Base-by-base conservation (phyloP, 2,888 invertebrate genomes). In the Cantharis nigra region DNA sequence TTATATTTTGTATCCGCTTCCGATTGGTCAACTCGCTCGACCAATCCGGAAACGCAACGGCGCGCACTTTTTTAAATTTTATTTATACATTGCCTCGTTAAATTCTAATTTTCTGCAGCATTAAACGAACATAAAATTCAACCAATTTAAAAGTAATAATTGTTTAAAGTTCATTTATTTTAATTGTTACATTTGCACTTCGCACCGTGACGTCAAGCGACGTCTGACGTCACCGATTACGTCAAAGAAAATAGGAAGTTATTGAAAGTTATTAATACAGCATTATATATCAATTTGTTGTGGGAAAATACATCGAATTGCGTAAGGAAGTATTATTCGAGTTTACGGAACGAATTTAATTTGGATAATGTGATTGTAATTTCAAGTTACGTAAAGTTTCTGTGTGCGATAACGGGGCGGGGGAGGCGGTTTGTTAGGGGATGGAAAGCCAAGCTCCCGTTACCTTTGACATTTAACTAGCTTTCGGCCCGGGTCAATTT, bases 381-480 rank as follows among this genome's bases (percentile, higher is more conserved):
- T 49, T 49, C 33, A 65, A 65, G 16, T 20, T 65, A 23, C 23
- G 23, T 23, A 20, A 65, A 65, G 65, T 65, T 65, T 65, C 65
- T n/a, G 65, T 65, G 20, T 65, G 65, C 65, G 65, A 65, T 65
- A 20, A 65, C 65, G 65, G 62, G 63, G 18, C 13, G 49, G 70
- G 33, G 20, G 70, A n/a, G 73, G 16, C 23, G 63, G 69, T 20
- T 67, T 16, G 18, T 70, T 71, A 16, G 70, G 71, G 74, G 74
- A 71, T 65, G 73, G 76, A 28, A 75, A 23, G 62, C 69, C 63
- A 75, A 23, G 13, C 75, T 30, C 78, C 62, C 23, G 73, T 81
- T 75, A 81, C 81, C 81, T 80, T 81, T 81, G 81, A 81, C 81
- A 81, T 81, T 81, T 81, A 78, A 69, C 80, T 70, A 80, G 80